Base-by-base conservation (phyloP, 1,140 invertebrate genomes). In the Plectrocnemia conspersa region DNA sequence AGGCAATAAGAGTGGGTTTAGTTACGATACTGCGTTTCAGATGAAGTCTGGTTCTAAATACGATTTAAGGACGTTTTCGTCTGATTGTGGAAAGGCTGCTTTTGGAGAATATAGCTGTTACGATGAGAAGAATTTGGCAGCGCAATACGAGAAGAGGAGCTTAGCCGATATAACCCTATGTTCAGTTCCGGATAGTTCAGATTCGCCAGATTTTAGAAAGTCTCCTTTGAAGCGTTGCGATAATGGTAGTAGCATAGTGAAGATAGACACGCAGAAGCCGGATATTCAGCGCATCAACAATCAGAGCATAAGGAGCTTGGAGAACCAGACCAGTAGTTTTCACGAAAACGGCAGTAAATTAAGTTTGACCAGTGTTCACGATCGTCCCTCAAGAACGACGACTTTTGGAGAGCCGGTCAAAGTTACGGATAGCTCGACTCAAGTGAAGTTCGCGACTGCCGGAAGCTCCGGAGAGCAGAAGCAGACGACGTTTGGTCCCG, bases 91-190 rank as follows among this genome's bases (percentile, higher is more conserved):
- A 10, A 74, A 75, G 54, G 72, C 73, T 10, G 71, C 73, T 3
- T 80, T 81, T 52, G 79, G 78, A 1, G 80, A 82, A 64, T 83
- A 81, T 62, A 82, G 79, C 64, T 80, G 79, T 65, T 81, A 79
- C 52, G 79, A 79, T 52, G 78, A 81, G 59, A 82, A 83, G 52
- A 79, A 76, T 59, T 61, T 69, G 56, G 68, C 73, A 3, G 70
- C 74, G 11, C 56, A 63, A 27, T 61, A 63, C 47, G 57, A 64
- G 16, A 73, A 81, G 35, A 74, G 76, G 58, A 71, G 77, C 36
- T 71, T 81, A 61, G 77, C 78, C 6, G 81, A 83, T 18, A 81
- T 78, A 32, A 67, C 85, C 53, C 45, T 62, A 9, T 62, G 60
- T 33, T 62, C 60, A 24, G 81, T 82, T 57, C 79, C 85, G 57